phyloP scores from a whole-genome alignment of 2,113 vertebrate genomes.

The Corynorhinus townsendii region DNA sequence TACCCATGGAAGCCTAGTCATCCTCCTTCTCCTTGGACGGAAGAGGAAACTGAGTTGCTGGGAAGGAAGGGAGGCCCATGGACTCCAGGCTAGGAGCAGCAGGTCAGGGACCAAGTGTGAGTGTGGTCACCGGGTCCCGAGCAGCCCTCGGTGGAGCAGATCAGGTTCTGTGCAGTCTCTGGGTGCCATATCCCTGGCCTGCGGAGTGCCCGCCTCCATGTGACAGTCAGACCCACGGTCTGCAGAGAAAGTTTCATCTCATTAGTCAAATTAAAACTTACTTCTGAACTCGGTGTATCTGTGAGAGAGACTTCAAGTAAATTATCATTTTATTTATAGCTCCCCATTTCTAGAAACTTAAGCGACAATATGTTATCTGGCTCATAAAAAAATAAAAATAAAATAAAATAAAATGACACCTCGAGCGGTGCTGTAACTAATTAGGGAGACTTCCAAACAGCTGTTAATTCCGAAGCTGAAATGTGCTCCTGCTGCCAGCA shows the following conservation, averaged over 20 bases:
- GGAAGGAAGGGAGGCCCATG: not conserved
- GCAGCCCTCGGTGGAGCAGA: fast-evolving
- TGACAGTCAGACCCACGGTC: not conserved
- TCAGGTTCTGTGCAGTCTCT: not conserved
- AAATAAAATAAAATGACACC: constrained; percentile 51
- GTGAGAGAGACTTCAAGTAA: constrained; percentile 63
- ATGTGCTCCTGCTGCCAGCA: not conserved
- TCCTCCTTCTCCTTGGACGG: not conserved
- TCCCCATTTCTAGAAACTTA: constrained; percentile 58
- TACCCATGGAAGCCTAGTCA: not conserved
- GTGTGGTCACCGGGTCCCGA: fast-evolving
- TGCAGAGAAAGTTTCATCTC: constrained; percentile 56
- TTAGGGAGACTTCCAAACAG: constrained; percentile 68
- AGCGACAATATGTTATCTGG: constrained; percentile 46
- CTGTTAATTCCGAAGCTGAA: constrained; percentile 41
- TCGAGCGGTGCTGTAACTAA: constrained; percentile 57
- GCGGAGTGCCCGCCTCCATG: not conserved
- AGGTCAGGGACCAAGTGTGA: fast-evolving
- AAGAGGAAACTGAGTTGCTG: not conserved
- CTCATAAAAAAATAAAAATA: constrained; percentile 53
- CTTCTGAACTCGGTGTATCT: constrained; percentile 63
- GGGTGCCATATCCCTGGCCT: not conserved
- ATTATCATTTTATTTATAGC: constrained; percentile 72
- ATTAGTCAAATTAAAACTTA: constrained; percentile 71
- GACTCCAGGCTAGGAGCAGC: not conserved